Evolutionary conservation across 2,797 vertebrate species (phyloP).

Genomic region (Platyrinchus mystaceus): DNA sequence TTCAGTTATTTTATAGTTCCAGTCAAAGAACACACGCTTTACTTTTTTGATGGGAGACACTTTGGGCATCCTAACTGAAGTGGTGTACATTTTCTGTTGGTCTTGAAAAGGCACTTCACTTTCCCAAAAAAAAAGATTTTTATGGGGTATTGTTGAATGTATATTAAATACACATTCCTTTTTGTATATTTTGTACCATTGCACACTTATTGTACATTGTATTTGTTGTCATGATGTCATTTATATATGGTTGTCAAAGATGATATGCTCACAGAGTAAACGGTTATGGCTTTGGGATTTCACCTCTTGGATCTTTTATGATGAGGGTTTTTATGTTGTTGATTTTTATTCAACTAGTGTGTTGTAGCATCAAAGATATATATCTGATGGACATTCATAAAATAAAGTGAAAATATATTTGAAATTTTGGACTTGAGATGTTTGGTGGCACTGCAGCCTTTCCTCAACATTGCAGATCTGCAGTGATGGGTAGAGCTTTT

Average conservation of each 20-base stretch:
- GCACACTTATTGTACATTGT: conserved; percentile 42
- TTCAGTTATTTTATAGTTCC: conserved; percentile 29
- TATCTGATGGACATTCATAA: conserved; percentile 61
- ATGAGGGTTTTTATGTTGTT: conserved; percentile 46
- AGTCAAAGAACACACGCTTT: neutral
- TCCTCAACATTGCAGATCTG: neutral
- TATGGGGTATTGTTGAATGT: conserved; percentile 60
- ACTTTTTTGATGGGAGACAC: conserved; percentile 23
- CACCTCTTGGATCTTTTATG: conserved; percentile 60
- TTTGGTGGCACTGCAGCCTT: neutral
- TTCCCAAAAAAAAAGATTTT: conserved; percentile 39
- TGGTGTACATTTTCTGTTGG: conserved; percentile 27
- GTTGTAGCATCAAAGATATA: conserved; percentile 50
- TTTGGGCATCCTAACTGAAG: conserved; percentile 31
- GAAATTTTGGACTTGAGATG: conserved; percentile 24
- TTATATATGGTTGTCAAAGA: conserved; percentile 52
- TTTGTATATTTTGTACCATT: conserved; percentile 68
- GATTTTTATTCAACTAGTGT: conserved; percentile 58
- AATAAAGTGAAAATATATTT: conserved; percentile 61
- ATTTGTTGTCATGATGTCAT: conserved; percentile 45
- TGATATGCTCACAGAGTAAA: conserved; percentile 51
- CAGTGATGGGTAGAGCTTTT: neutral
- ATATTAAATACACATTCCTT: conserved; percentile 56
- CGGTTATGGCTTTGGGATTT: conserved; percentile 51
- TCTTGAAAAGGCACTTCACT: conserved; percentile 46